Evolutionary conservation across 2,113 vertebrate genomes (phyloP).

Genomic region (Gymnocephalus cernua): DNA sequence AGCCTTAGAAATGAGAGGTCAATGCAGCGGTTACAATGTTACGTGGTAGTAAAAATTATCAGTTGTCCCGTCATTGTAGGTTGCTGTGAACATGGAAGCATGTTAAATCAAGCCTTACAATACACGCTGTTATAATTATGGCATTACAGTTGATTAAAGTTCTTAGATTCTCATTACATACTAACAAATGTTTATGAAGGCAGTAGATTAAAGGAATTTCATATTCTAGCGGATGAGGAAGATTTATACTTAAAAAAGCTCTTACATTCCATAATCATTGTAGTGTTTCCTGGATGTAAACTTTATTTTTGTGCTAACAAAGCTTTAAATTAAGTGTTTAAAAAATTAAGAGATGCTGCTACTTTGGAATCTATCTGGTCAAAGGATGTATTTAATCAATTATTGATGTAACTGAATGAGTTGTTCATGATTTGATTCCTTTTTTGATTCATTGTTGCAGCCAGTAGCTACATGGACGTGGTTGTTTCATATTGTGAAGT

Average conservation of each 20-base stretch:
- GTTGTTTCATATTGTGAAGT: background rate
- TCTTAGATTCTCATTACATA: background rate
- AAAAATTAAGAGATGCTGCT: too few relatives aligned
- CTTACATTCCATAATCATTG: background rate
- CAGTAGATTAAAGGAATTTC: background rate
- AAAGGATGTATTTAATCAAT: background rate
- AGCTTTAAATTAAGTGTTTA: too few relatives aligned
- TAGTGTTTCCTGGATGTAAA: too few relatives aligned
- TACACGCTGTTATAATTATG: background rate
- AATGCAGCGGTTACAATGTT: background rate
- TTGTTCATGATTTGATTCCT: background rate
- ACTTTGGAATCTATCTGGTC: too few relatives aligned
- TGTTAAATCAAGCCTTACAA: background rate
- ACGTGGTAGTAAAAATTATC: background rate
- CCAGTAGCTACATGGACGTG: background rate
- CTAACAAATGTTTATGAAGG: background rate
- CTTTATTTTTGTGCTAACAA: too few relatives aligned
- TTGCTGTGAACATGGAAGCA: background rate
- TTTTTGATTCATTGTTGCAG: background rate
- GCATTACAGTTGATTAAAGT: background rate
- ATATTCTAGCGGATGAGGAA: too few relatives aligned
- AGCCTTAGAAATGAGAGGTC: background rate
- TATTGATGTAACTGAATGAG: background rate
- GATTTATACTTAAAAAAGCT: too few relatives aligned
- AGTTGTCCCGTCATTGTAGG: too few relatives aligned